Conservation (phyloP, 2,113 vertebrate species). For the Syrmaticus mikado region DNA sequence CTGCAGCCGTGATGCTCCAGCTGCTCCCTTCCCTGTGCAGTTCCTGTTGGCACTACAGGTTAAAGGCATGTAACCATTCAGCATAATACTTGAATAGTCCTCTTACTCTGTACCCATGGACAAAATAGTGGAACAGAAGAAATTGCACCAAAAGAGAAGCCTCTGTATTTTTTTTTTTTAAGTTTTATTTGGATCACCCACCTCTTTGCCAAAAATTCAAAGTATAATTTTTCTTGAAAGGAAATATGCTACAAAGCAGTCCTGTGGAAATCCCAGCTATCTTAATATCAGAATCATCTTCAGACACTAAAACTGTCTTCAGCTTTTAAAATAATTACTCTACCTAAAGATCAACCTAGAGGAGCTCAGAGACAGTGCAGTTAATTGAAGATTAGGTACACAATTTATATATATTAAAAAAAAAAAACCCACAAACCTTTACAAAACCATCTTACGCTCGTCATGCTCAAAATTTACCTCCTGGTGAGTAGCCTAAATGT, state of each 20-base stretch:
- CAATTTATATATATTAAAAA: constrained; percentile 15
- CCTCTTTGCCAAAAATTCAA: constrained; percentile 10
- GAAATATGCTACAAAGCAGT: background rate
- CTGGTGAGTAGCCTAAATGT: background rate
- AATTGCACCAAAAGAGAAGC: background rate
- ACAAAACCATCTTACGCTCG: background rate
- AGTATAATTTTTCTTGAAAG: constrained; percentile 17
- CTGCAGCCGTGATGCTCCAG: background rate
- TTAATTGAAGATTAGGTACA: constrained; percentile 49
- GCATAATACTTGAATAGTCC: background rate
- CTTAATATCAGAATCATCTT: constrained; percentile 25
- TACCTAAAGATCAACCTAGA: background rate
- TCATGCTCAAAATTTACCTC: background rate
- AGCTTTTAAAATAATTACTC: constrained; percentile 65
- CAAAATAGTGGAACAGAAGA: background rate
- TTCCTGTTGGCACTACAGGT: background rate
- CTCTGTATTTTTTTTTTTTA: background rate
- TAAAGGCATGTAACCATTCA: background rate
- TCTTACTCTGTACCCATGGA: accelerated
- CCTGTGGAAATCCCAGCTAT: background rate
- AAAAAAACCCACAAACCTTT: background rate
- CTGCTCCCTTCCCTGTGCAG: background rate
- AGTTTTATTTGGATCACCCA: background rate
- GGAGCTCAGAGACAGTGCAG: constrained; percentile 36
- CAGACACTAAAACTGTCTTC: background rate